A percentile compares a stretch with the other conserved stretches of the same genome.
Conservation (phyloP, 2,113 vertebrate genomes). For the Lichenostomus cassidix region DNA sequence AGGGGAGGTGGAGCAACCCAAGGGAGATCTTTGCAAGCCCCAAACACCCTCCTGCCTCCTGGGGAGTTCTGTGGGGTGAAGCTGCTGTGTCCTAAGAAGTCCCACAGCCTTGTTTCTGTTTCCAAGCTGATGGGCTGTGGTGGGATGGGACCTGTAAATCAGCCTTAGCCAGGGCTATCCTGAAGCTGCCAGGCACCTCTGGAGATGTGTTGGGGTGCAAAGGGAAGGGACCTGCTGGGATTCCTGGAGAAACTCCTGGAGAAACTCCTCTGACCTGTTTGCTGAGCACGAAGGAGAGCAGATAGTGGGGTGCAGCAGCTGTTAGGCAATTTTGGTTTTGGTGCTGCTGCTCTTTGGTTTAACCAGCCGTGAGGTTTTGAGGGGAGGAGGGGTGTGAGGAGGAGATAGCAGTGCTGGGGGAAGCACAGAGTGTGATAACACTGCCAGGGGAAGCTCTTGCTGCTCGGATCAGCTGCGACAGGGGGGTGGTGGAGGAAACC, state of each 20-base stretch:
- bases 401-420: background rate
- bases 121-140: background rate
- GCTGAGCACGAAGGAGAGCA: background rate
- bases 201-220: fast-evolving
- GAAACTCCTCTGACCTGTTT: background rate
- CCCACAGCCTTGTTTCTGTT: background rate
- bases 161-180: background rate
- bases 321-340: background rate
- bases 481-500: background rate
- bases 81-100: background rate
- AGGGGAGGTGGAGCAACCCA: background rate
- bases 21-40: background rate
- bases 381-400: background rate
- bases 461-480: background rate
- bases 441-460: background rate
- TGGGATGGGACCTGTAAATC: background rate
- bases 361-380: fast-evolving
- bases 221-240: background rate
- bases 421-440: fast-evolving
- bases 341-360: background rate
- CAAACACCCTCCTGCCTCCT: background rate
- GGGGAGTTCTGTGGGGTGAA: background rate
- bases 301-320: background rate
- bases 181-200: background rate
- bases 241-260: background rate